Evolutionary conservation across 2,888 invertebrate genomes (phyloP), one percentile per base, ranked within the genome.

Genomic region (Drosophila heteroneura): DNA sequence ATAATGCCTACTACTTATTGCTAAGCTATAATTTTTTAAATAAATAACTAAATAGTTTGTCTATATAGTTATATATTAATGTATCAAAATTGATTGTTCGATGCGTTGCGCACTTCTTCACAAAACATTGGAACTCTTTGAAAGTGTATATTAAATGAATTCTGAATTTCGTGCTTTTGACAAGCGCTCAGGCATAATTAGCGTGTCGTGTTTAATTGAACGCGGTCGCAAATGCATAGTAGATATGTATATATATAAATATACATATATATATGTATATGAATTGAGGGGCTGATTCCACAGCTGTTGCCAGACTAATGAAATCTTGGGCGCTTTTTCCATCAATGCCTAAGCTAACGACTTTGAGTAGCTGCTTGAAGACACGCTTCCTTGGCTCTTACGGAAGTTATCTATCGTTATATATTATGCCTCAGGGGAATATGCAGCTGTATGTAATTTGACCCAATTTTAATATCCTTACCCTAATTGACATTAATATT

Each of bases 201-300:
- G 76, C 90, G 79, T 85, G 81, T 78, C 83, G 76, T 74, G 68
- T 76, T 85, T 88, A 87, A 88, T 88, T 88, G 83, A 89, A 87
- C 81, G 74, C 63, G 59, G 58, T 32, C 62, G 41, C 19, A 64
- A 49, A 57, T 56, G 47, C 35, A 37, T 28, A 37, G 47, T 41
- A n/a, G 54, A 58, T 16, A 32, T 44, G 9, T 32, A 32, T 33
- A 41, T n/a, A 19, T 44, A 32, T 26, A 9, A 5, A n/a, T 10
- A 41, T 41, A 41, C 22, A 59, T 19, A 19, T 47, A 5, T 33
- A n/a, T 10, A 6, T n/a, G 12, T 44, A 12, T 6, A 22, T 22
- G 6, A 49, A 44, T 68, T 47, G 19, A 26, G 32, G 7, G 39
- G 19, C 22, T 30, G 32, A 60, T 10, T 14, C n/a, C 57, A 37